Evolutionary conservation across 2,888 invertebrate genomes (phyloP).

Genomic region (Griposia aprilina): DNA sequence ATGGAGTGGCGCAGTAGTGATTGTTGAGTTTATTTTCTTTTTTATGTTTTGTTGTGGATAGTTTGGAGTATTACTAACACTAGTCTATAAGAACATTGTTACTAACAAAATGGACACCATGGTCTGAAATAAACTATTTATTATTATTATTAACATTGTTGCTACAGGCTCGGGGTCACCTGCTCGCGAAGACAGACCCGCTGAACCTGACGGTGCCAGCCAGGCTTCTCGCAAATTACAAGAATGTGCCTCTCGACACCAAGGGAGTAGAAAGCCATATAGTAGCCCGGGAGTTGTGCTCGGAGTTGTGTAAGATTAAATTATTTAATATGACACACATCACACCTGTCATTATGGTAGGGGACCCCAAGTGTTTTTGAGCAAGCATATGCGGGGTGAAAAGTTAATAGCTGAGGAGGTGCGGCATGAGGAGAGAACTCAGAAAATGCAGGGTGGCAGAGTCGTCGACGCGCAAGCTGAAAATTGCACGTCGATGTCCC

Average conservation of each 20-base stretch:
- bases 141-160: no score
- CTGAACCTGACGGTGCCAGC: slow-evolving; percentile 91
- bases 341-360: not conserved
- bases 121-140: no score
- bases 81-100: no score
- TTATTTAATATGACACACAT: not conserved
- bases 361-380: not conserved
- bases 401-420: not conserved
- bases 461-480: no score
- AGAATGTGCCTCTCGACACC: slow-evolving; percentile 61
- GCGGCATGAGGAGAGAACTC: not conserved
- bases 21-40: no score
- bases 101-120: no score
- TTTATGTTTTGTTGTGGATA: no score
- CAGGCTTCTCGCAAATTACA: slow-evolving; percentile 71
- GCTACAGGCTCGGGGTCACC: slow-evolving; percentile 94
- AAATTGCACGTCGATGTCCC: no score
- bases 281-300: slow-evolving; percentile 81
- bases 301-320: slow-evolving; percentile 73
- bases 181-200: slow-evolving; percentile 95
- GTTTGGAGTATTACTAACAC: no score
- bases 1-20: no score
- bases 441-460: no score
- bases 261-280: slow-evolving; percentile 75
- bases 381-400: not conserved